Percentiles rank a stretch among this genome's conserved stretches.
Evolutionary conservation across 2,888 invertebrate genomes (phyloP).

Genomic region (Epirrhoe alternata): DNA sequence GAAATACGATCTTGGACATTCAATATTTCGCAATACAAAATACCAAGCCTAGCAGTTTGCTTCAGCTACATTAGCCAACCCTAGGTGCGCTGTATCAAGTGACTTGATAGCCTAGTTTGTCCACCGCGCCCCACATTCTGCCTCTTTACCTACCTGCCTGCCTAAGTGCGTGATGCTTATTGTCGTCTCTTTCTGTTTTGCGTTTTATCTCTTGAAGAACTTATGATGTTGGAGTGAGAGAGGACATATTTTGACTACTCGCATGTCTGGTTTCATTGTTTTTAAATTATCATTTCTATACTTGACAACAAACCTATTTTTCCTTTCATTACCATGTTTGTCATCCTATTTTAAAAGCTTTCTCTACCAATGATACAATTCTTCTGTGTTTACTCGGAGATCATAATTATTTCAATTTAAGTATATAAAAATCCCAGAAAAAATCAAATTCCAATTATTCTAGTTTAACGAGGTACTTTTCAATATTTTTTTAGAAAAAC

Average conservation of each 20-base stretch:
- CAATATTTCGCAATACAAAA: neutral
- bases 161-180: neutral
- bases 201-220: neutral
- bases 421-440: too few species aligned
- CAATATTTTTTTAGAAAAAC: too few species aligned
- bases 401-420: too few species aligned
- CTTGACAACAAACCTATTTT: neutral
- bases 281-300: neutral
- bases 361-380: too few species aligned
- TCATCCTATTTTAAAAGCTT: too few species aligned
- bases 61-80: constrained; percentile 28
- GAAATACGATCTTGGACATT: neutral
- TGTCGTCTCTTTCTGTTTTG: neutral
- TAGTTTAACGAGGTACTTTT: too few species aligned
- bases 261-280: neutral
- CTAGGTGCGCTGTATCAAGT: constrained; percentile 48
- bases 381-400: too few species aligned
- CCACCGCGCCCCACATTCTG: constrained; percentile 51
- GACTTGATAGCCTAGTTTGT: constrained; percentile 60
- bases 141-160: constrained; percentile 26
- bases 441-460: too few species aligned
- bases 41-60: constrained; percentile 2
- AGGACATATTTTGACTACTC: too few species aligned
- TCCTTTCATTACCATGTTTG: too few species aligned
- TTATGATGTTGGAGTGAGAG: neutral